Percentiles rank a stretch among this genome's conserved stretches.
These are phyloP conservation scores for Prunella fulvescens DNA, from an alignment of 2,113 vertebrate genomes.

Conservation along the genomic window DNA sequence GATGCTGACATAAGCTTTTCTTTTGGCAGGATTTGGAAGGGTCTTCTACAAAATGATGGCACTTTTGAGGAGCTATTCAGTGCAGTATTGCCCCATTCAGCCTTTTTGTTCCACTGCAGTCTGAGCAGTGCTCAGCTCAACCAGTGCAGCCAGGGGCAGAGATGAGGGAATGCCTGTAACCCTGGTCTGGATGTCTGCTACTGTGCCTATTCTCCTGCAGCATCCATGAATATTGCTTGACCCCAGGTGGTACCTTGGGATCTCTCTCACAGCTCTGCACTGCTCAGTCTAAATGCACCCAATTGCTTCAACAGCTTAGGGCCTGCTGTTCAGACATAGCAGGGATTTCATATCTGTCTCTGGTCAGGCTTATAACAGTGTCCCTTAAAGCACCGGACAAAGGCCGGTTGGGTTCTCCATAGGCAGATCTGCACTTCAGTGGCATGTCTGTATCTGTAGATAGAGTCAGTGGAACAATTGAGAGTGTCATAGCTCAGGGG, in stretches of 20 bases:
- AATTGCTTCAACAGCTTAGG: not conserved
- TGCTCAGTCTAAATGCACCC: not conserved
- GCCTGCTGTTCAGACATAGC: not conserved
- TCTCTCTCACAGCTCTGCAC: not conserved
- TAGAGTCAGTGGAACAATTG: not conserved
- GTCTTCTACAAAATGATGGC: not conserved
- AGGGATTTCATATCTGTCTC: not conserved
- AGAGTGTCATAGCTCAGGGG: not conserved
- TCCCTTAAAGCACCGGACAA: not conserved
- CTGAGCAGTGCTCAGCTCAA: not conserved
- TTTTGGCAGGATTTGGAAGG: not conserved
- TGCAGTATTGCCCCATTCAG: not conserved
- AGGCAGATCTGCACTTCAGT: not conserved
- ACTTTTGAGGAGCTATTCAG: not conserved
- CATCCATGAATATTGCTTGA: not conserved
- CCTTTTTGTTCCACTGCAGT: not conserved
- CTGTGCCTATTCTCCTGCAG: not conserved
- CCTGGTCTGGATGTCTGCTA: not conserved
- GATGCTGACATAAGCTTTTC: not conserved
- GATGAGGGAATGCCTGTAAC: not conserved
- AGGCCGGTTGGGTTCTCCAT: not conserved
- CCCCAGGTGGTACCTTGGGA: not conserved
- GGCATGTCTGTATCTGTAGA: not conserved
- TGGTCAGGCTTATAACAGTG: not conserved
- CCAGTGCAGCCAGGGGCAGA: not conserved